These are phyloP conservation scores for Caerostris extrusa DNA, from an alignment of 1,140 invertebrate species.

Conservation along the genomic window DNA sequence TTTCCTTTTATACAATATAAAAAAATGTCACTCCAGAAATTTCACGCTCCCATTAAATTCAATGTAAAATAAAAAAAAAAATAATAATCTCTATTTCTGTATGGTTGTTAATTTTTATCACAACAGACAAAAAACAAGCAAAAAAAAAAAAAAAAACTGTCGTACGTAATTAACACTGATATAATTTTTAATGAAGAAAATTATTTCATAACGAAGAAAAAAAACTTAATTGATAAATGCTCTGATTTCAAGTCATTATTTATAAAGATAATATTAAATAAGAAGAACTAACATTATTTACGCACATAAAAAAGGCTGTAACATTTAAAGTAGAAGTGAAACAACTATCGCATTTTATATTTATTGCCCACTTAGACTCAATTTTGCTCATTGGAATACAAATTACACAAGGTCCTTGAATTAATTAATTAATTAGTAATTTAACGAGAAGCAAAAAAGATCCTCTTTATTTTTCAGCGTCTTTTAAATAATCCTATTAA, in stretches of 20 bases:
- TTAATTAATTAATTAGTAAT: slow-evolving; percentile 37
- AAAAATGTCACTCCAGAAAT: no score
- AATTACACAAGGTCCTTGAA: not conserved
- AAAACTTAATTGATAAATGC: slow-evolving; percentile 23
- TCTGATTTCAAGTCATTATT: slow-evolving; percentile 40
- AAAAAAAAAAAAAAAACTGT: not conserved
- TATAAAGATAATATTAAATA: slow-evolving; percentile 3
- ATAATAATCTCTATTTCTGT: no score
- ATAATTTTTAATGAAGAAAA: not conserved
- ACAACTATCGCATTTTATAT: not conserved
- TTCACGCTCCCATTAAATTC: no score
- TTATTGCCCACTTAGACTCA: slow-evolving; percentile 13
- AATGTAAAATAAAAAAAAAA: no score
- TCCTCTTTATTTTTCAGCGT: not conserved
- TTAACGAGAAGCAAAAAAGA: not conserved
- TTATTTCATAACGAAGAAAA: not conserved
- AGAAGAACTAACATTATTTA: not conserved
- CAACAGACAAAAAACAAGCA: not conserved
- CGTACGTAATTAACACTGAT: not conserved
- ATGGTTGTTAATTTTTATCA: no score
- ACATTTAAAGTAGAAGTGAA: not conserved
- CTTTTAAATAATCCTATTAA: slow-evolving; percentile 30
- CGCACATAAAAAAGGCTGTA: not conserved
- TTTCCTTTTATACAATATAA: no score
- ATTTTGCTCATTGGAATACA: not conserved